A percentile compares a stretch with the other conserved stretches of the same genome.
These are phyloP conservation scores for Danio kyathit DNA, from an alignment of 2,797 vertebrate genomes.

Conservation along the genomic window DNA sequence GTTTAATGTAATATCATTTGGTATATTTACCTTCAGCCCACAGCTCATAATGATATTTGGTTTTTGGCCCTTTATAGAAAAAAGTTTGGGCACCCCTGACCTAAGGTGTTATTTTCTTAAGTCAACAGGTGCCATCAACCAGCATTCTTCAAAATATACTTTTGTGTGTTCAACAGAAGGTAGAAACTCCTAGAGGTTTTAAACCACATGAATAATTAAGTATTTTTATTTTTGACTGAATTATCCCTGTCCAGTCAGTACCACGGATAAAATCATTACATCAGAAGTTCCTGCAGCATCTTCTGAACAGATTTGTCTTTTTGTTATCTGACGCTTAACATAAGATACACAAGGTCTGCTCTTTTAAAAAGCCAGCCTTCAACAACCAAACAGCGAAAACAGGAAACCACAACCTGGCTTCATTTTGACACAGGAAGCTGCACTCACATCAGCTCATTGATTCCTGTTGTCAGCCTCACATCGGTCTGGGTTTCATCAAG, in stretches of 20 bases:
- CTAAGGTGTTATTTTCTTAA: too few species aligned
- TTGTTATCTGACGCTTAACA: neutral
- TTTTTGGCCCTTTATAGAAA: too few species aligned
- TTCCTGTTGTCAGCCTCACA: conserved; percentile 62
- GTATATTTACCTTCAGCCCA: too few species aligned
- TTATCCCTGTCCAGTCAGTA: neutral
- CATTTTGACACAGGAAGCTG: conserved; percentile 68
- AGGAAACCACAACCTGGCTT: conserved; percentile 65
- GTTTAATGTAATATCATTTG: too few species aligned
- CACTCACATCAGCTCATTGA: conserved; percentile 38
- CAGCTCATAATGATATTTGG: too few species aligned
- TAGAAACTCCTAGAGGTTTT: too few species aligned
- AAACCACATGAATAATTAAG: too few species aligned
- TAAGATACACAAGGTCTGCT: neutral
- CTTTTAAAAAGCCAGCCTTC: conserved; percentile 45
- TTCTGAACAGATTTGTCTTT: neutral
- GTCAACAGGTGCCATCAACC: too few species aligned
- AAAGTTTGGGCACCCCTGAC: too few species aligned
- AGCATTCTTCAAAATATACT: too few species aligned
- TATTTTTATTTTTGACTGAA: too few species aligned
- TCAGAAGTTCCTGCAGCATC: neutral
- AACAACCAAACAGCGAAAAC: conserved; percentile 66
- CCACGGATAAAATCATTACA: neutral
- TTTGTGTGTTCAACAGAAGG: too few species aligned
- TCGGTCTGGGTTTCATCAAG: conserved; percentile 15